These are phyloP conservation scores for Parauchenoglanis ngamensis DNA, from an alignment of 2,797 vertebrate species.

Conservation along the genomic window DNA sequence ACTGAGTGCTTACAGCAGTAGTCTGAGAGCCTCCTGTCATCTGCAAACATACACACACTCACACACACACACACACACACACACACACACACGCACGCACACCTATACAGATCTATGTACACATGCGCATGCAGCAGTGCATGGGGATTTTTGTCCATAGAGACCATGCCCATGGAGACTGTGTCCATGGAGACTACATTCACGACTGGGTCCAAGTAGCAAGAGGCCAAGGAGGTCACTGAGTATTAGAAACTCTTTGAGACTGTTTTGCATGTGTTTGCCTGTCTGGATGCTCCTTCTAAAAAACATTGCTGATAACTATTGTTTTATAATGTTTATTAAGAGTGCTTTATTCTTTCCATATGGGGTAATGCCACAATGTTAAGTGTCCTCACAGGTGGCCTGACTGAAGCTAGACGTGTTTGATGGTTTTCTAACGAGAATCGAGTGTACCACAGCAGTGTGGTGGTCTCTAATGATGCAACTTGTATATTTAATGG, in stretches of 20 bases:
- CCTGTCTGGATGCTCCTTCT: not conserved
- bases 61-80: conserved; percentile 46
- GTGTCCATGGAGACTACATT: conserved; percentile 59
- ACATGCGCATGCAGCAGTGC: conserved; percentile 52
- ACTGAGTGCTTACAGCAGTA: conserved; percentile 19
- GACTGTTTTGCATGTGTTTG: conserved; percentile 27
- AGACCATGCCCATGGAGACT: conserved; percentile 68
- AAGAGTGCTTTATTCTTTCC: conserved; percentile 1
- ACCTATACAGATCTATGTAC: conserved; percentile 35
- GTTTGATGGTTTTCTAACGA: conserved; percentile 1
- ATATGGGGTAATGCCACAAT: not conserved
- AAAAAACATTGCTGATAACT: not conserved
- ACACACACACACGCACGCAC: conserved; percentile 50
- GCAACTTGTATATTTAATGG: not conserved
- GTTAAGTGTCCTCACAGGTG: not conserved
- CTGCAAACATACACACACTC: conserved; percentile 46
- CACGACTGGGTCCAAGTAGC: conserved; percentile 68
- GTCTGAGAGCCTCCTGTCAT: conserved; percentile 41
- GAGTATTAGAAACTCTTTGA: conserved; percentile 41
- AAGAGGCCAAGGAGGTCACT: conserved; percentile 65
- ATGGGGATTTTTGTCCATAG: conserved; percentile 64
- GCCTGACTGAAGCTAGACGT: not conserved
- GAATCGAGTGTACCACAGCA: not conserved
- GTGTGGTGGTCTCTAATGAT: not conserved
- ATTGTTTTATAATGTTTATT: not conserved